phyloP scores from a whole-genome alignment of 2,888 invertebrate species.

The Chloromyia formosa region DNA sequence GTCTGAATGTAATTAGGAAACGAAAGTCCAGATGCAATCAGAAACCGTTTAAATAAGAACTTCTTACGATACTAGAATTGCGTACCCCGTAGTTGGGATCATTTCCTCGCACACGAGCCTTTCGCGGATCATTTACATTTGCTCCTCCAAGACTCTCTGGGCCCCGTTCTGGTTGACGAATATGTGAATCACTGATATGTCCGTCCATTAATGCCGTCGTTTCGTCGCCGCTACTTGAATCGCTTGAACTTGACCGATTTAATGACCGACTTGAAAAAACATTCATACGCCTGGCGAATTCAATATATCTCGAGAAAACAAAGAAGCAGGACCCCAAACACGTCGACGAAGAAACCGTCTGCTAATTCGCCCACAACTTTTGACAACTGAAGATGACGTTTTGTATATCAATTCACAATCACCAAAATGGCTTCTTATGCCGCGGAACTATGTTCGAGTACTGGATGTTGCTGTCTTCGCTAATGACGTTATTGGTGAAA shows the following conservation, averaged over 20 bases:
- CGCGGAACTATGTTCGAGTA: too few species aligned
- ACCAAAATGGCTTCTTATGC: too few species aligned
- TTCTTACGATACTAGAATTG: not conserved
- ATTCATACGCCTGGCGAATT: conserved; percentile 35
- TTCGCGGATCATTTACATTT: conserved; percentile 67
- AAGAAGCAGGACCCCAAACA: conserved; percentile 21
- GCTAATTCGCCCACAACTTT: not conserved
- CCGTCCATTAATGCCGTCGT: conserved; percentile 87
- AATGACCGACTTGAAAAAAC: conserved; percentile 20
- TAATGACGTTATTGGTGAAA: too few species aligned
- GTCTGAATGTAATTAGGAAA: too few species aligned
- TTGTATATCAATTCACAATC: conserved; percentile 2
- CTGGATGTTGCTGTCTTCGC: too few species aligned
- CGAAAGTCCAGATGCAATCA: too few species aligned
- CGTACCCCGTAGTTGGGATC: conserved; percentile 68
- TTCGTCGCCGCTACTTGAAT: conserved; percentile 63
- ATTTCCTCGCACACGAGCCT: conserved; percentile 68
- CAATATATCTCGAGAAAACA: not conserved
- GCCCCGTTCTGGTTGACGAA: conserved; percentile 51
- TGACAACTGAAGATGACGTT: not conserved
- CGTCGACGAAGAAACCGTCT: not conserved
- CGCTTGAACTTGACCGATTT: conserved; percentile 34
- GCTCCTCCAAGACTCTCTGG: conserved; percentile 65
- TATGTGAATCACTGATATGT: conserved; percentile 75
- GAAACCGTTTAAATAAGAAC: too few species aligned